These are phyloP conservation scores for Stomorhina lunata DNA, from an alignment of 2,888 invertebrate genomes.

Conservation along the genomic window DNA sequence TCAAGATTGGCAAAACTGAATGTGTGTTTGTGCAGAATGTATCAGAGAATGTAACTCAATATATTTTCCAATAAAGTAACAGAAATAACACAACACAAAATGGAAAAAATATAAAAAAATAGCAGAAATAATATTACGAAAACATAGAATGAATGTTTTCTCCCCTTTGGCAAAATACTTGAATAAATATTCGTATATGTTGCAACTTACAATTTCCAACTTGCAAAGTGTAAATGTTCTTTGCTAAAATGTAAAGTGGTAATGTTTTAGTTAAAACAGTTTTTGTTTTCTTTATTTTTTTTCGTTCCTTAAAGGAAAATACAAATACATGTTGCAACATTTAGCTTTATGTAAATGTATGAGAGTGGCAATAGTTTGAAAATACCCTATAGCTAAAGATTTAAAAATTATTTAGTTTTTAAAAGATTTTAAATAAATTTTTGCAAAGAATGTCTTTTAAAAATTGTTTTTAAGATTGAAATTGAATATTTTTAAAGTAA, in stretches of 20 bases:
- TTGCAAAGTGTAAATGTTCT: constrained; percentile 37
- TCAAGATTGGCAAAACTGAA: neutral
- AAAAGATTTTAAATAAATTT: neutral
- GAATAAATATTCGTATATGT: constrained; percentile 19
- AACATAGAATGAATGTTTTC: constrained; percentile 6
- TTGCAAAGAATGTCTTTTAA: neutral
- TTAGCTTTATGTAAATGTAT: neutral
- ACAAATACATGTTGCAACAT: neutral
- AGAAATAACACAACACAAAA: neutral
- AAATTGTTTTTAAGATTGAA: no score
- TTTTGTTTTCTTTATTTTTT: neutral
- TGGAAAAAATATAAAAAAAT: neutral
- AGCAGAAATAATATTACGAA: neutral
- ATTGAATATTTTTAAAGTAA: neutral
- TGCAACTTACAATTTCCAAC: no score
- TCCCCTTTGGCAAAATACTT: neutral
- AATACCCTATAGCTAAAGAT: constrained; percentile 17
- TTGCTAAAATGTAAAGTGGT: constrained; percentile 5
- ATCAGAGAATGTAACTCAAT: neutral
- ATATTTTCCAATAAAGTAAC: neutral
- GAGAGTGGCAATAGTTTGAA: neutral
- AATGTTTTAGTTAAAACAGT: constrained; percentile 22
- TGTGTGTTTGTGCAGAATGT: neutral
- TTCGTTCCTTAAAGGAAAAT: neutral
- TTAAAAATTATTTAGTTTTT: neutral